Evolutionary conservation across 2,888 invertebrate species (phyloP), one percentile per base, ranked within the genome.

Genomic region (Torymus tubicola): DNA sequence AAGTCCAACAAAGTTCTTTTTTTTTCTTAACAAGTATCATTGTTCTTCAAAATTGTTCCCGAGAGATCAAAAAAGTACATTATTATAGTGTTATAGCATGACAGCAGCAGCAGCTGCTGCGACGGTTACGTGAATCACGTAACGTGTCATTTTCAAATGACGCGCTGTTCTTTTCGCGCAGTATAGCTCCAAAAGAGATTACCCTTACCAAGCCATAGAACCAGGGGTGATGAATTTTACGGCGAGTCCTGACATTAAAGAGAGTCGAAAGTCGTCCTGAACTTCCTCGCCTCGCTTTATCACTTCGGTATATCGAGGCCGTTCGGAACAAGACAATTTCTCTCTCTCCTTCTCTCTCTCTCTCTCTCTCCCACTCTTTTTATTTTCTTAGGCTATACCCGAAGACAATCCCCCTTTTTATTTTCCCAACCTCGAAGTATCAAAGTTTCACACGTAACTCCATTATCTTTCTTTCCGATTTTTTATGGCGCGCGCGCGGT

Each of bases 391-490:
- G 31, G 24, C 24, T 24, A 3, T 2, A 3, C 24, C 24, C 3
- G 31, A 31, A 31, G 31, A 31, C 31, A 31, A 31, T 31, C 50
- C 60, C 50, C 14, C 3, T 53, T 65, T 58, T 71, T 65, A 65
- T 71, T 78, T 57, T 65, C 14, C 63, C 52, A 60, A 16, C 55
- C 61, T 55, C 72, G 18, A 61, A 61, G 76, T 65, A 72, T 72
- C 55, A 76, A 76, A 75, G 16, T 75, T 74, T 75, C 63, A 70
- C 75, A 18, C 76, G 14, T 70, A 71, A 76, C 55, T 61, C 67
- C 70, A 70, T 80, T 80, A 76, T 80, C 73, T 65, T 69, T 68
- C 61, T 69, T 73, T 76, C 24, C 58, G 52, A 16, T 57, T 74
- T 79, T 80, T 80, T 80, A 80, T 65, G 67, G 71, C 67, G 53